Evolutionary conservation across 2,113 vertebrate genomes (phyloP), one percentile per base, ranked within the genome.

Genomic region (Protomyctophum bolini): DNA sequence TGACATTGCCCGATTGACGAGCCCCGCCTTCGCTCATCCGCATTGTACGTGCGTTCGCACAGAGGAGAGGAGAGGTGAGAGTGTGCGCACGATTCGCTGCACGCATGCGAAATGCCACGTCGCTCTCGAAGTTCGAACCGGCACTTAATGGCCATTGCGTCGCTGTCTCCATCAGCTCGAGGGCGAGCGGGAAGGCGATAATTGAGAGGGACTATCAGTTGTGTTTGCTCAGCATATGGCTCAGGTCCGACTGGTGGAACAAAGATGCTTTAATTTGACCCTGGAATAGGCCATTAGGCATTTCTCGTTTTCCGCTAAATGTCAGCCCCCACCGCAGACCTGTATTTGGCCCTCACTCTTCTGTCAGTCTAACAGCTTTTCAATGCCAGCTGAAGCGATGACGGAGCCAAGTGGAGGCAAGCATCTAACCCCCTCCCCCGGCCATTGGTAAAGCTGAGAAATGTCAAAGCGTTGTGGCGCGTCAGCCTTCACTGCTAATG

Each of bases 291-390:
- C 81, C 58, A 79, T 86, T 88, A 83, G 60, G 75, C 60, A 14
- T 60, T 80, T 74, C 71, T 75, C 72, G 54, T 58, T n/a, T n/a
- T n/a, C n/a, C 63, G 63, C 68, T 88, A 83, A 88, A 88, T 84
- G 81, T 83, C 85, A 79, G 61, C 56, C 54, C 75, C 76, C 78
- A 63, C 10, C 10, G 82, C 33, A 58, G 75, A 70, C 69, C 67
- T 4, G 8, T 33, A 63, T 68, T 63, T 5, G 11, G 70, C 63
- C 77, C 73, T 4, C 33, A 4, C 33, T 56, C 71, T 67, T 77
- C 77, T 8, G 29, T 81, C 70, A 56, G 59, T 52, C 61, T 11
- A 7, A 60, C 57, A 45, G 63, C 52, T 67, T 79, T 33, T 33
- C 33, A 33, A 33, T 33, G 33, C 33, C 33, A 51, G 75, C 12